Percentiles rank a stretch among this genome's conserved stretches.
Evolutionary conservation across 2,888 invertebrate species (phyloP).

Genomic region (Drosophila fulvimacula): DNA sequence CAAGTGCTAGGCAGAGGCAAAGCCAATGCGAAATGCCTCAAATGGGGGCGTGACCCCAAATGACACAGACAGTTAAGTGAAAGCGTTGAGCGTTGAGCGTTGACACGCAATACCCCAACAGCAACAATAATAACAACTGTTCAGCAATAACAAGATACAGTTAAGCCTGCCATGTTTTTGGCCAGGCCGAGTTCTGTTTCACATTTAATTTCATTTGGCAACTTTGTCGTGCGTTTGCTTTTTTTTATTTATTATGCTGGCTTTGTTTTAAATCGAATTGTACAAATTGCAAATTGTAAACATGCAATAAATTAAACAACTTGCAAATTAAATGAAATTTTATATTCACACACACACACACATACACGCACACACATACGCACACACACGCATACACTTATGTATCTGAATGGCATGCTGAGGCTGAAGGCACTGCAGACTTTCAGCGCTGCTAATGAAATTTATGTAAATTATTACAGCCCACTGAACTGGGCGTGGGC

Average conservation of each 20-base stretch:
- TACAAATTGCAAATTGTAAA: conserved; percentile 80
- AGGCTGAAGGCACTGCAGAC: conserved; percentile 40
- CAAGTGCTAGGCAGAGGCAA: conserved; percentile 43
- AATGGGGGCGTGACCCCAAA: conserved; percentile 78
- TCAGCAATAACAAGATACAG: conserved; percentile 39
- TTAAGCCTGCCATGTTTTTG: conserved; percentile 50
- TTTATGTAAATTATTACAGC: conserved; percentile 77
- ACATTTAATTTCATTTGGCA: conserved; percentile 75
- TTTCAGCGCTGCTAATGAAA: conserved; percentile 74
- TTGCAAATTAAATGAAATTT: conserved; percentile 78
- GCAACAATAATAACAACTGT: conserved; percentile 17
- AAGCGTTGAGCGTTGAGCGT: conserved; percentile 76
- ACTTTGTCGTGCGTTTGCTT: conserved; percentile 56
- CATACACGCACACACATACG: too few relatives aligned
- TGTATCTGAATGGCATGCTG: conserved; percentile 30
- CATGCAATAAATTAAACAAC: conserved; percentile 79
- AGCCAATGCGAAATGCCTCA: conserved; percentile 34
- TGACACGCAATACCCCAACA: conserved; percentile 68
- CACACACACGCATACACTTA: conserved; percentile 15
- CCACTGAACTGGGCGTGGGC: conserved; percentile 35
- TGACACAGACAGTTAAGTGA: conserved; percentile 77
- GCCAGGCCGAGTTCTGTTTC: conserved; percentile 55
- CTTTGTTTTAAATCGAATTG: conserved; percentile 75
- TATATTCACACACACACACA: conserved; percentile 52
- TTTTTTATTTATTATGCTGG: conserved; percentile 1